Base-by-base conservation (phyloP, 2,113 vertebrate genomes). In the Tupaia chinensis region DNA sequence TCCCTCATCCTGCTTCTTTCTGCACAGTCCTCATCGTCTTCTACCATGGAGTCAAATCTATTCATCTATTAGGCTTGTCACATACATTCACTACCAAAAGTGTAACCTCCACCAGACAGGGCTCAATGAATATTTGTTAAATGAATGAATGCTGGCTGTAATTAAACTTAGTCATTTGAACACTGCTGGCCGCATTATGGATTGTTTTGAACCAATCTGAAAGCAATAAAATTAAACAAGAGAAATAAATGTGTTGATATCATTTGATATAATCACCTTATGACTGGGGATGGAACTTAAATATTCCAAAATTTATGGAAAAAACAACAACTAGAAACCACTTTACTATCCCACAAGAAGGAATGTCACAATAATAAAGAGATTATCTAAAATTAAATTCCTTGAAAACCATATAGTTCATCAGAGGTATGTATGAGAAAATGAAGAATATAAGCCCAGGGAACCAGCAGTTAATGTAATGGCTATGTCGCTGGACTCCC, bases 181-280 rank as follows among this genome's bases (percentile, higher is more conserved):
- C 14, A 53, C 34, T 73, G 25, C 2, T 61, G 25, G n/a, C 34
- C n/a, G 12, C 25, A 63, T 27, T 76, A 65, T 0, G 44, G 4
- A 70, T 9, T 86, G 17, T 25, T 87, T 86, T 58, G 86, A 86
- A 76, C 9, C 86, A 88, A 7, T 56, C 3, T 58, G 70, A 94
- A 77, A 73, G 56, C 82, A 94, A 77, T 91, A 87, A 19, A 54
- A 78, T 32, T 32, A 94, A 91, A 96, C 20, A 73, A 94, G 19
- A 82, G 16, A 93, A 80, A 94, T 22, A 87, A 63, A 65, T 69
- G 77, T 29, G 17, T 54, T 77, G 32, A 88, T 58, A 84, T 1
- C 61, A 60, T 86, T 76, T 91, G 58, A 86, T 3, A 89, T 19
- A 80, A 32, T 79, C 44, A 66, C 65, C 15, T 3, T 20, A 22